Evolutionary conservation across 2,888 invertebrate genomes (phyloP), one percentile per base, ranked within the genome.

Genomic region (Plebejus argus): DNA sequence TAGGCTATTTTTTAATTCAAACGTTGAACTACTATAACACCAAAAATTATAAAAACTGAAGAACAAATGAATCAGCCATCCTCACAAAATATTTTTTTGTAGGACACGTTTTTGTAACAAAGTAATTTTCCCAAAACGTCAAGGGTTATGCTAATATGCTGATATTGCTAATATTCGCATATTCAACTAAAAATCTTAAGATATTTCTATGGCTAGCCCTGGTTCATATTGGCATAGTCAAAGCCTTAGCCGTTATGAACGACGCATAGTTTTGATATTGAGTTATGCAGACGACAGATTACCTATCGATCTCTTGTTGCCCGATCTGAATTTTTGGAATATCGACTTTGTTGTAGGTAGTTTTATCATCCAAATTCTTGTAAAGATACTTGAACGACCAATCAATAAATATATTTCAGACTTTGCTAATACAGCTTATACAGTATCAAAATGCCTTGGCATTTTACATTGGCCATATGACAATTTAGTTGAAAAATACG

Each of bases 181-280:
- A 58, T n/a, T n/a, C 5, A 15, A n/a, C 20, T 58, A 5, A n/a
- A 61, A 61, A 61, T 23, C 20, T 28, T 15, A 28, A 66, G 5
- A 10, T 66, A 66, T 18, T 66, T 33, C 53, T n/a, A 70, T 18
- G 35, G 33, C 33, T 28, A 70, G 0, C 23, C 61, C 4, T 10
- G n/a, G 45, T 49, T 23, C 12, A 53, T 74, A 53, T 23, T 49
- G 74, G 74, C 23, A 74, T 45, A 45, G 72, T 74, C 74, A 74
- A 74, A 53, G 74, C 74, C 74, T 74, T 74, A 53, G 28, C 49
- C n/a, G 82, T 83, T 84, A 84, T 84, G 84, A 84, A 85, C 82
- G 82, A 80, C 83, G 87, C 90, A 92, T 92, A 91, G 89, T 89
- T 92, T 85, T 85, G 89, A 85, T 92, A 93, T 92, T 91, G 90